Conservation (phyloP, 2,797 vertebrate species). For the Rhincodon typus region DNA sequence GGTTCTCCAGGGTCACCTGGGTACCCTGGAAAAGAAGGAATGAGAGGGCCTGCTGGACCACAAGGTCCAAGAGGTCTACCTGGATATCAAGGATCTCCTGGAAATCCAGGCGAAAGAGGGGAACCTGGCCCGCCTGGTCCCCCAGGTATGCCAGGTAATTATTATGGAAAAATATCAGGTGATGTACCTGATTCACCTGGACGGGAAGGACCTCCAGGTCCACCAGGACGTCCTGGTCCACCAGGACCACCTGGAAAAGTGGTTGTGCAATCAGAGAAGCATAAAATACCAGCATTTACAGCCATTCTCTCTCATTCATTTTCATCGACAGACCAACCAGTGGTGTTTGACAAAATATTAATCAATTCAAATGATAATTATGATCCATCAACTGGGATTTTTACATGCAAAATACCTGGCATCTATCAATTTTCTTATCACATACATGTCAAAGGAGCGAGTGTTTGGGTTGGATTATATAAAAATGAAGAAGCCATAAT, state of each 20-base stretch:
- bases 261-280: neutral
- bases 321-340: conserved; percentile 13
- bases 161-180: neutral
- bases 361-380: conserved; percentile 36
- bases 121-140: conserved; percentile 21
- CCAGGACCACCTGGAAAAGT: conserved; percentile 27
- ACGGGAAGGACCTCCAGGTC: neutral
- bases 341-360: conserved; percentile 35
- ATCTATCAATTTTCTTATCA: conserved; percentile 39
- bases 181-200: neutral
- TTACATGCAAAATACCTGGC: conserved; percentile 37
- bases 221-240: conserved; percentile 19
- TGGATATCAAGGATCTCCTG: conserved; percentile 21
- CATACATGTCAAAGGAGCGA: conserved; percentile 34
- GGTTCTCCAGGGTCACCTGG: conserved; percentile 1
- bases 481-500: conserved; percentile 35
- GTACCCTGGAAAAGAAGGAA: conserved; percentile 20
- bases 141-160: neutral
- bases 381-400: conserved; percentile 36
- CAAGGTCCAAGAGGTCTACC: conserved; percentile 6
- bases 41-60: neutral
- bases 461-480: conserved; percentile 38
- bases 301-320: conserved; percentile 33
- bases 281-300: conserved; percentile 36
- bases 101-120: conserved; percentile 29